phyloP scores from a whole-genome alignment of 2,113 vertebrate genomes.

The Hemiprocne comata region DNA sequence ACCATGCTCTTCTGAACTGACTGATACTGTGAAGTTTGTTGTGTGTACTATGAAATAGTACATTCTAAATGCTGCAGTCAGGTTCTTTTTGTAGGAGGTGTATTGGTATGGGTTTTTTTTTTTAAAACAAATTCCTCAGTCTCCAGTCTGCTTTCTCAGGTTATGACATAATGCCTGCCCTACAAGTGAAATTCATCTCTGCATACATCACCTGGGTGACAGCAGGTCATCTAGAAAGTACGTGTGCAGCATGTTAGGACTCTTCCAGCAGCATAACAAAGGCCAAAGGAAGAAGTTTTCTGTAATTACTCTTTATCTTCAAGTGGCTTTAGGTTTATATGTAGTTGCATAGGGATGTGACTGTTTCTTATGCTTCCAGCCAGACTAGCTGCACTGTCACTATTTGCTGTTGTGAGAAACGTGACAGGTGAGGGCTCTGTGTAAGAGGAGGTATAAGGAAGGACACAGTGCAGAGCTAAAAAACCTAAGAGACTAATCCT shows the following conservation, averaged over 20 bases:
- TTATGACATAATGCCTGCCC: background rate
- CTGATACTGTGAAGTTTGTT: background rate
- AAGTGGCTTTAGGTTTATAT: background rate
- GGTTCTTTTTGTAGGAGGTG: background rate
- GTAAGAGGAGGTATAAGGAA: background rate
- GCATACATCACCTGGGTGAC: background rate
- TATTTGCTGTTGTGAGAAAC: background rate
- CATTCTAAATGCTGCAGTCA: background rate
- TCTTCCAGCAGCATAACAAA: background rate
- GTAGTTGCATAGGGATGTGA: background rate
- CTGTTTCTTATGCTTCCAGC: background rate
- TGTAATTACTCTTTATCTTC: background rate
- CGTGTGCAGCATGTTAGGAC: fast-evolving
- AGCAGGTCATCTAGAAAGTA: background rate
- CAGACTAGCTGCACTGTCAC: fast-evolving
- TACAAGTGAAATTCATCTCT: background rate
- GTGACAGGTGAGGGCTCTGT: background rate
- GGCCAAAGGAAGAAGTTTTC: background rate
- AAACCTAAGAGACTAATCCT: background rate
- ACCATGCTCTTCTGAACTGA: background rate
- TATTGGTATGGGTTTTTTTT: background rate
- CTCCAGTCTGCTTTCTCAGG: background rate
- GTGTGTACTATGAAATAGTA: background rate
- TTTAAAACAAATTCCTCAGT: background rate
- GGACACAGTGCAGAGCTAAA: background rate